Evolutionary conservation across 2,797 vertebrate genomes (phyloP), one percentile per base, ranked within the genome.

Genomic region (Pangasius macronema): DNA sequence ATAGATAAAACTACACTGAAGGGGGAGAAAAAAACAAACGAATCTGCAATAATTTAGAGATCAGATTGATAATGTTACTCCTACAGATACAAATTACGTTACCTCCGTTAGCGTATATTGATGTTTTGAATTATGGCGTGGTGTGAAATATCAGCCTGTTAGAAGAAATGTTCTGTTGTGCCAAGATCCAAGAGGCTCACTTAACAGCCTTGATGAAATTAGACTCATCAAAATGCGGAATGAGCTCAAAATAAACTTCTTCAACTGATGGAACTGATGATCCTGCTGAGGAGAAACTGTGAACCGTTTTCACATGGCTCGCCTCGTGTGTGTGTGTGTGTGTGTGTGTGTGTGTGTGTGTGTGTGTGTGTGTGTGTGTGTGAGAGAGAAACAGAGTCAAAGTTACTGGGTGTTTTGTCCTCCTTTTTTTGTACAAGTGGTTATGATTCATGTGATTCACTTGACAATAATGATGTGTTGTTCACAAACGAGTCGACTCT

Each of bases 231-330:
- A 49, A 76, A 85, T 59, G 68, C 10, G 33, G 51, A 73, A 72
- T 3, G 33, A 49, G 33, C 67, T 77, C 9, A 65, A 79, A 85
- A 77, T 85, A 85, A 77, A 77, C 72, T 36, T 61, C 46, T n/a
- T 53, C 72, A 49, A 85, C n/a, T 63, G 55, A 65, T 82, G 80
- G 59, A 46, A 30, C 80, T 82, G 63, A 83, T 53, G 46, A 83
- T 83, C 82, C 82, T 83, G 82, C 82, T 70, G 82, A 83, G 82
- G 49, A 70, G n/a, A 70, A 83, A 83, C 82, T 83, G 82, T 72
- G 65, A 70, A 55, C 27, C 46, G 0, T 70, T 84, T 84, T 33
- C 65, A 70, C 82, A 68, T 36, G 63, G 24, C n/a, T 49, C 42
- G 10, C 46, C 63, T 13, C 20, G 3, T 42, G 24, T 16, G 36